A percentile compares a stretch with the other conserved stretches of the same genome.
Evolutionary conservation across 2,797 vertebrate species (phyloP).

Genomic region (Hyperoplus immaculatus): DNA sequence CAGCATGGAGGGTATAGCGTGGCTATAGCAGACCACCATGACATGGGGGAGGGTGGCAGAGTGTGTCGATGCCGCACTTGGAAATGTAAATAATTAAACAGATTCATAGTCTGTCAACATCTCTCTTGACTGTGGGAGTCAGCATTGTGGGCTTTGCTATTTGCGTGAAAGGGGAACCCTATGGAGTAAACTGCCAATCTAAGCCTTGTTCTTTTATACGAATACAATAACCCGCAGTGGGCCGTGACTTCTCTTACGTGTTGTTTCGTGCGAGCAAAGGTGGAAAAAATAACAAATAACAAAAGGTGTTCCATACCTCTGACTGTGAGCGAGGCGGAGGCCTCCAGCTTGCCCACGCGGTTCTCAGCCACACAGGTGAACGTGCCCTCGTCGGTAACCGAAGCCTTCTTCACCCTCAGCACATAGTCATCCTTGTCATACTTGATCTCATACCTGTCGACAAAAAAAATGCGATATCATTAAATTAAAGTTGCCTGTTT

Average conservation of each 20-base stretch:
- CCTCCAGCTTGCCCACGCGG: constrained; percentile 95
- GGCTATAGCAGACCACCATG: constrained; percentile 62
- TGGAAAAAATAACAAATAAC: background rate
- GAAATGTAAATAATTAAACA: constrained; percentile 85
- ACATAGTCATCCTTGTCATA: constrained; percentile 98
- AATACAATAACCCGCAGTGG: constrained; percentile 10
- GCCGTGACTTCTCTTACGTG: constrained; percentile 14
- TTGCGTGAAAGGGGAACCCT: constrained; percentile 42
- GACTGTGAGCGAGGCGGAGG: constrained; percentile 94
- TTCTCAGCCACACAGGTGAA: constrained; percentile 97
- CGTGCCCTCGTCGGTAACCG: constrained; percentile 91
- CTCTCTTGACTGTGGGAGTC: constrained; percentile 55
- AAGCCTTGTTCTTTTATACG: constrained; percentile 16
- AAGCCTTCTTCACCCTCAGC: constrained; percentile 94
- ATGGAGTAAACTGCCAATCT: constrained; percentile 32
- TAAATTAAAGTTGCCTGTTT: constrained; percentile 9
- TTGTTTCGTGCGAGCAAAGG: constrained; percentile 19
- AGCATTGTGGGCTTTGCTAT: constrained; percentile 42
- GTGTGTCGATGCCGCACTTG: constrained; percentile 64
- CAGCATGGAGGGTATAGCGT: constrained; percentile 71
- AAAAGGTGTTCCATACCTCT: constrained; percentile 85
- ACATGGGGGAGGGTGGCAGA: constrained; percentile 24
- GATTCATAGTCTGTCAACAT: constrained; percentile 77
- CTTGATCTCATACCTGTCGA: constrained; percentile 94
- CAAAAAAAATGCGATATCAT: constrained; percentile 41